Evolutionary conservation across 2,113 vertebrate species (phyloP).

Genomic region (Bos indicus): DNA sequence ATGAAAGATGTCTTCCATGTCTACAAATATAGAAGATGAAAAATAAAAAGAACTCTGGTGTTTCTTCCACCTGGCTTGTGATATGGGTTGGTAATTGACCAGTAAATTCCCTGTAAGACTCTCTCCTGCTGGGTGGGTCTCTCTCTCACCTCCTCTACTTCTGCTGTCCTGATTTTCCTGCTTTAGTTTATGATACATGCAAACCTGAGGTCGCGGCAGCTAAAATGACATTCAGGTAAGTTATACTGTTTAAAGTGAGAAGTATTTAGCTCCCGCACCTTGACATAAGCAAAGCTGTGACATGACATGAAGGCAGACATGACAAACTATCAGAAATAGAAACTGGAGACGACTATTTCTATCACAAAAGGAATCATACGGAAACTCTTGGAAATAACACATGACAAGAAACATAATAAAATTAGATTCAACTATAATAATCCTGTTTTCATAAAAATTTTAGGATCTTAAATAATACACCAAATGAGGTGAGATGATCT

Average conservation of each 20-base stretch:
- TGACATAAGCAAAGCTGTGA: not conserved
- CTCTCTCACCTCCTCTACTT: not conserved
- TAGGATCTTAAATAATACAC: not conserved
- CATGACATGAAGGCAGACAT: not conserved
- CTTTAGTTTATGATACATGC: not conserved
- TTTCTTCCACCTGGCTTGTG: not conserved
- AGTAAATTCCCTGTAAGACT: not conserved
- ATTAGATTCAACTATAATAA: not conserved
- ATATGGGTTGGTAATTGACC: not conserved
- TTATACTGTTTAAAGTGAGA: not conserved
- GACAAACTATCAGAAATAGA: not conserved
- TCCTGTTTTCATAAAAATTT: not conserved
- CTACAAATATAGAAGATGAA: not conserved
- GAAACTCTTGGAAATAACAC: not conserved
- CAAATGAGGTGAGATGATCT: not conserved
- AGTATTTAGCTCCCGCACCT: not conserved
- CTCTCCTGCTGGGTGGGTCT: rapidly evolving
- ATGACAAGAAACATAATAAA: not conserved
- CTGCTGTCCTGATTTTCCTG: not conserved
- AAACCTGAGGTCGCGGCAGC: not conserved
- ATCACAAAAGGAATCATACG: not conserved
- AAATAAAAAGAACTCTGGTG: not conserved
- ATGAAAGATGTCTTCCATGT: not conserved
- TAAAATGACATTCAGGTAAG: not conserved
- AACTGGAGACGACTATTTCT: not conserved